Evolutionary conservation across 2,797 vertebrate species (phyloP).

Genomic region (Echiichthys vipera): DNA sequence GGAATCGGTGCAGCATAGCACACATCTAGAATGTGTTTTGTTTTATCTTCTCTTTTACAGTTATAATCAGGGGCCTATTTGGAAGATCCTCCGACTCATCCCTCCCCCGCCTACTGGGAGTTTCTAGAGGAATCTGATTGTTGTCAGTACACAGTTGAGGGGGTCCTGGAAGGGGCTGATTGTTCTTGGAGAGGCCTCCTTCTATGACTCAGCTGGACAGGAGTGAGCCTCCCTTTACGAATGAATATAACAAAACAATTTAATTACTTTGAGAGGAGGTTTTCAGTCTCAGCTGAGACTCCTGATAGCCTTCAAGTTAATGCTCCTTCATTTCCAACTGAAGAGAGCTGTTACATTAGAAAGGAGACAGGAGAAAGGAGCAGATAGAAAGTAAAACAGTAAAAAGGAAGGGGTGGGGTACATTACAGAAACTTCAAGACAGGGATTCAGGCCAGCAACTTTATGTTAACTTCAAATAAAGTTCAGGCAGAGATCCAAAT

Average conservation of each 20-base stretch:
- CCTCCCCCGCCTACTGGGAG: neutral
- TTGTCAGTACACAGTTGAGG: constrained; percentile 7
- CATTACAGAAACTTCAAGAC: constrained; percentile 3
- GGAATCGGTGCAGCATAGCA: neutral
- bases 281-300: constrained; percentile 18
- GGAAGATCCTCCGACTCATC: constrained; percentile 20
- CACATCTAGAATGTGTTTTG: neutral
- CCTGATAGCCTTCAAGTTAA: constrained; percentile 1
- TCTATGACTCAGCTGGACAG: constrained; percentile 56
- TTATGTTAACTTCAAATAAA: neutral
- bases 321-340: constrained; percentile 55
- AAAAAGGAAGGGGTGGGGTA: neutral
- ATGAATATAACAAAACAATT: constrained; percentile 50
- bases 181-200: constrained; percentile 48
- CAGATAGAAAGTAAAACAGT: neutral
- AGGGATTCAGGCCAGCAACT: constrained; percentile 17
- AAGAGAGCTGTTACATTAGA: constrained; percentile 55
- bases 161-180: constrained; percentile 3
- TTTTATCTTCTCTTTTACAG: neutral
- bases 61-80: neutral
- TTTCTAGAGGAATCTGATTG: constrained; percentile 9
- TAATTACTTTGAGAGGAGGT: constrained; percentile 42
- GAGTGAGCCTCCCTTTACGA: constrained; percentile 25
- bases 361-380: constrained; percentile 24
- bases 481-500: neutral